phyloP scores from a whole-genome alignment of 2,888 invertebrate species.

The Habrosyne pyritoides region DNA sequence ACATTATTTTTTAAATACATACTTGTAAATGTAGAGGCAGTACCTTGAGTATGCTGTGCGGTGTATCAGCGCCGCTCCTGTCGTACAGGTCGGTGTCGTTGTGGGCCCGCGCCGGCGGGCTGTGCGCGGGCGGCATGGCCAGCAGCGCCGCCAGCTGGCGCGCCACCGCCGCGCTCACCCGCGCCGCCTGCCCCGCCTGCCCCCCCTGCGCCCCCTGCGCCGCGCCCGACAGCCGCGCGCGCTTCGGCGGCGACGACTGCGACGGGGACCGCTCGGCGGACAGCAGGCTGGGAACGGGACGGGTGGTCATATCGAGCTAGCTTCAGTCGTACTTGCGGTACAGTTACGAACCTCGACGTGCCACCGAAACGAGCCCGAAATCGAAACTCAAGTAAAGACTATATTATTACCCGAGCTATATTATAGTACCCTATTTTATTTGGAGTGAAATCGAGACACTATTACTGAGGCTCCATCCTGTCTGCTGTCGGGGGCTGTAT shows the following conservation, averaged over 20 bases:
- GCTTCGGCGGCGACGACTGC: slow-evolving; percentile 63
- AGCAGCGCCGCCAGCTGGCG: slow-evolving; percentile 68
- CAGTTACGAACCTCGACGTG: too few relatives aligned
- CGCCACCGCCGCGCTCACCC: slow-evolving; percentile 44
- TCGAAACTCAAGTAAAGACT: too few relatives aligned
- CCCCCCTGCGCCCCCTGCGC: slow-evolving; percentile 52
- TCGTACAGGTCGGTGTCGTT: slow-evolving; percentile 39
- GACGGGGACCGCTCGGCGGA: slow-evolving; percentile 32
- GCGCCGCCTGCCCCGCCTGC: slow-evolving; percentile 49
- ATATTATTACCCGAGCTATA: too few relatives aligned
- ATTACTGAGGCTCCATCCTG: too few relatives aligned
- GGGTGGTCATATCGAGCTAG: slow-evolving; percentile 53
- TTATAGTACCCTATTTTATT: too few relatives aligned
- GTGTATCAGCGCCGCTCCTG: slow-evolving; percentile 70
- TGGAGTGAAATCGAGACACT: too few relatives aligned
- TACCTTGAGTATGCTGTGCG: slow-evolving; percentile 87
- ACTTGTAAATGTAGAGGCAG: too few relatives aligned
- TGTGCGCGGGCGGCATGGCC: slow-evolving; percentile 82
- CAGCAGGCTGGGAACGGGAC: slow-evolving; percentile 51
- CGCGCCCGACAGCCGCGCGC: slow-evolving; percentile 39
- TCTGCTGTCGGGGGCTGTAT: too few relatives aligned
- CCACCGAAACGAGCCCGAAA: too few relatives aligned
- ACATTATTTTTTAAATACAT: too few relatives aligned
- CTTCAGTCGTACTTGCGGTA: too few relatives aligned
- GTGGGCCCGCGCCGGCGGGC: too few relatives aligned